Conservation (phyloP, 2,888 invertebrate species). For the Aelia acuminata region DNA sequence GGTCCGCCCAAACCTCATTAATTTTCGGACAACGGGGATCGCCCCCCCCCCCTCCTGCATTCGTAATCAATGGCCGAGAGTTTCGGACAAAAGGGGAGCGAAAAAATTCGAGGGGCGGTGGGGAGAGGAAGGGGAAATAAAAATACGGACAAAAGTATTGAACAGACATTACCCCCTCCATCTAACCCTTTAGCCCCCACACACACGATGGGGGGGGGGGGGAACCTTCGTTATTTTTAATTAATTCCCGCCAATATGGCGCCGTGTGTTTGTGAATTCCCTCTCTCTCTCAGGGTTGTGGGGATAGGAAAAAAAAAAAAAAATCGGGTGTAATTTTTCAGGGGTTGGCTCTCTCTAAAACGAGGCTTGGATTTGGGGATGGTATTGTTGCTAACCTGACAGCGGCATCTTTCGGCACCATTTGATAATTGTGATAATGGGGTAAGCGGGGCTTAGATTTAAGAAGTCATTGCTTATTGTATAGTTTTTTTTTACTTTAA, state of each 20-base stretch:
- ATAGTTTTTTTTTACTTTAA: too few species aligned
- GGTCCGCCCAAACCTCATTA: slow-evolving; percentile 51
- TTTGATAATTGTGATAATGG: too few species aligned
- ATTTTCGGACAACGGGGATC: slow-evolving; percentile 47
- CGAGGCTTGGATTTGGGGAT: slow-evolving; percentile 12
- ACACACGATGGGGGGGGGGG: slow-evolving; percentile 52
- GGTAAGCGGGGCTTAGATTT: too few species aligned
- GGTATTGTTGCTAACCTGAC: not conserved
- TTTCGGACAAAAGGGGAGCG: slow-evolving; percentile 3
- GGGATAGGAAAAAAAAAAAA: slow-evolving; percentile 53
- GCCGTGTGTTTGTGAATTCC: slow-evolving; percentile 61
- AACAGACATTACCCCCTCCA: slow-evolving; percentile 64
- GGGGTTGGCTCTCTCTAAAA: slow-evolving; percentile 13
- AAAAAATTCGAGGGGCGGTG: slow-evolving; percentile 45
- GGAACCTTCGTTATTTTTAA: slow-evolving; percentile 65
- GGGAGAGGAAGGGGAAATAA: slow-evolving; percentile 62
- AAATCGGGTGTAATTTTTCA: slow-evolving; percentile 59
- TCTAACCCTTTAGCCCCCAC: slow-evolving; percentile 54
- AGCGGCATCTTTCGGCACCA: not conserved
- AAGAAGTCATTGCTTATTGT: too few species aligned
- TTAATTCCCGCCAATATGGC: slow-evolving; percentile 66
- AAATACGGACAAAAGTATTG: slow-evolving; percentile 65
- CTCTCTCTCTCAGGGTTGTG: slow-evolving; percentile 34
- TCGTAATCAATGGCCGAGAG: slow-evolving; percentile 56
- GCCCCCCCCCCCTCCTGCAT: slow-evolving; percentile 36